A percentile compares a stretch with the other conserved stretches of the same genome.
phyloP scores from a whole-genome alignment of 2,113 vertebrate genomes.

The Acrocephalus arundinaceus region DNA sequence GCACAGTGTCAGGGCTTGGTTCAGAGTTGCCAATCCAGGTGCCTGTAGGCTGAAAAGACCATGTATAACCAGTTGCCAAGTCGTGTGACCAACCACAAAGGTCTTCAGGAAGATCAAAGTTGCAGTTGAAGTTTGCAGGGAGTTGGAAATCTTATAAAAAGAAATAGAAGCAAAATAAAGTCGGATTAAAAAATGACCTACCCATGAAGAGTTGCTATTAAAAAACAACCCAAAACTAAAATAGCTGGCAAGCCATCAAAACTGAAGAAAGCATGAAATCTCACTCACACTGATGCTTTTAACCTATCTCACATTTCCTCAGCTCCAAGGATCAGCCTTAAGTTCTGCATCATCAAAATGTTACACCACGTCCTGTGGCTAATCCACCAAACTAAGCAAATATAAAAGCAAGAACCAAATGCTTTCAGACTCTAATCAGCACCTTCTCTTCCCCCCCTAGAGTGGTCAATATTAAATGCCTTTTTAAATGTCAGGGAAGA shows the following conservation, averaged over 20 bases:
- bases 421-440: constrained; percentile 57
- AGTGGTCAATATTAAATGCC: constrained; percentile 63
- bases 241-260: constrained; percentile 54
- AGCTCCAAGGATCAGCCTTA: constrained; percentile 63
- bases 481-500: constrained; percentile 66
- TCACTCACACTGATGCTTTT: constrained; percentile 52
- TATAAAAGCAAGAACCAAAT: constrained; percentile 67
- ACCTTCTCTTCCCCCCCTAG: constrained; percentile 56
- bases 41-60: constrained; percentile 81
- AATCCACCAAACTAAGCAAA: constrained; percentile 73
- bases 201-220: not conserved
- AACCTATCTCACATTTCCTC: constrained; percentile 58
- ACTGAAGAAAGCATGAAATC: constrained; percentile 46
- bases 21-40: constrained; percentile 78
- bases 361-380: constrained; percentile 46
- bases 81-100: constrained; percentile 93
- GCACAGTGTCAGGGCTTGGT: constrained; percentile 65
- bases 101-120: constrained; percentile 85
- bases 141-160: constrained; percentile 70
- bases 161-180: constrained; percentile 60
- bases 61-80: constrained; percentile 82
- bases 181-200: constrained; percentile 34
- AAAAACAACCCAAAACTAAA: constrained; percentile 13
- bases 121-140: constrained; percentile 87
- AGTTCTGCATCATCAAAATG: constrained; percentile 65